Conservation (phyloP, 2,113 vertebrate genomes). For the Sus scrofa region T2T-Sscrofa CM000813.6:25640001-25640500, state of each 20-base stretch:
- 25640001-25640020: background rate
- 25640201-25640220: background rate
- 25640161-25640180: background rate
- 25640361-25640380: background rate
- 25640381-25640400: background rate
- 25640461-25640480: background rate
- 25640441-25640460: background rate
- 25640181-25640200: background rate
- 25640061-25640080: background rate
- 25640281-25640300: background rate
- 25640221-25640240: background rate
- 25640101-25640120: background rate
- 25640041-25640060: background rate
- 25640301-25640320: background rate
- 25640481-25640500: background rate
- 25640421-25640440: background rate
- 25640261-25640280: background rate
- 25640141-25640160: background rate
- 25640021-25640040: background rate
- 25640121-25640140: background rate
- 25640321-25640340: background rate
- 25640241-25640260: background rate
- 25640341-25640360: background rate
- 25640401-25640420: background rate
- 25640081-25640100: background rate